Evolutionary conservation across 2,888 invertebrate species (phyloP).

Genomic region (Archips xylosteana): DNA sequence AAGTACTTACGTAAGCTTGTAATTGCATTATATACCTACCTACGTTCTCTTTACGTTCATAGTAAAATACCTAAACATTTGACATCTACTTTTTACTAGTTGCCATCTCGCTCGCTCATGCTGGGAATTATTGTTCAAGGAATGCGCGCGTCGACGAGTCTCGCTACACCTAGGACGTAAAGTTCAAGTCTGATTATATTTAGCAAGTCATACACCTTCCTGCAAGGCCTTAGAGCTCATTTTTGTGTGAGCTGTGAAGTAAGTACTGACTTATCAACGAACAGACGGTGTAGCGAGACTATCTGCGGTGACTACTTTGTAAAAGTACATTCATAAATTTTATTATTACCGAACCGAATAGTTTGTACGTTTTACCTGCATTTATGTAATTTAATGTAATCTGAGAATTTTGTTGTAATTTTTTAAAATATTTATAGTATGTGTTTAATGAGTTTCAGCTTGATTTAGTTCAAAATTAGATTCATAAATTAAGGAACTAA

Average conservation of each 20-base stretch:
- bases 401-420: conserved; percentile 25
- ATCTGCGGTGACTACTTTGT: conserved; percentile 80
- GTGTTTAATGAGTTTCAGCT: conserved; percentile 37
- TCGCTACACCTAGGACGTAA: conserved; percentile 66
- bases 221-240: conserved; percentile 53
- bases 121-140: conserved; percentile 78
- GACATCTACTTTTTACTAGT: conserved; percentile 81
- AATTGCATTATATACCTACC: conserved; percentile 81
- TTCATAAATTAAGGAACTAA: conserved; percentile 65
- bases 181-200: conserved; percentile 54
- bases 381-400: background rate
- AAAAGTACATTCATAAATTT: conserved; percentile 80
- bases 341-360: conserved; percentile 59
- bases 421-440: conserved; percentile 3
- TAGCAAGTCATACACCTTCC: conserved; percentile 49
- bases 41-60: conserved; percentile 77
- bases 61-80: conserved; percentile 84
- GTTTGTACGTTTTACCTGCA: conserved; percentile 32
- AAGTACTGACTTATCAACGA: conserved; percentile 50
- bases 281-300: conserved; percentile 71
- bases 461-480: conserved; percentile 57
- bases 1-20: conserved; percentile 77
- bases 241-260: conserved; percentile 49
- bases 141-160: conserved; percentile 85
- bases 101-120: conserved; percentile 75